Evolutionary conservation across 2,888 invertebrate species (phyloP).

Genomic region (Mesorhabditis belari): DNA sequence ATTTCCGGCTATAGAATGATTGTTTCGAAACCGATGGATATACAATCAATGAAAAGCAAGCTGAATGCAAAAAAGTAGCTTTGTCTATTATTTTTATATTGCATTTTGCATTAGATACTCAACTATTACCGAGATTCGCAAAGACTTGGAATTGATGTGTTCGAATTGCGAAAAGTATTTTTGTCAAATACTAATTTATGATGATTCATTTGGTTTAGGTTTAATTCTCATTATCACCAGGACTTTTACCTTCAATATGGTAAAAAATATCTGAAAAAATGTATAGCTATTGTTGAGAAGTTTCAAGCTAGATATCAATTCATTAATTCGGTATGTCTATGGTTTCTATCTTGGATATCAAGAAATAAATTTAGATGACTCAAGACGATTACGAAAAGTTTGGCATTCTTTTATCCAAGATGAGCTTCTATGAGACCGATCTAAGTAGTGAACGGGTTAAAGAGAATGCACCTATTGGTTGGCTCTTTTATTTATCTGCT

Average conservation of each 20-base stretch:
- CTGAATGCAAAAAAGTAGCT: slow-evolving; percentile 61
- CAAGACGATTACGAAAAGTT: too few species aligned
- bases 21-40: slow-evolving; percentile 79
- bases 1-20: slow-evolving; percentile 83
- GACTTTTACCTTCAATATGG: slow-evolving; percentile 29
- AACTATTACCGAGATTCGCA: slow-evolving; percentile 70
- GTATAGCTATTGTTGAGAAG: background rate
- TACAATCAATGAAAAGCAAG: slow-evolving; percentile 73
- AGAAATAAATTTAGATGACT: too few species aligned
- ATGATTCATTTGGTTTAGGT: background rate
- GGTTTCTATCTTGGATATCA: too few species aligned
- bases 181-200: too few species aligned
- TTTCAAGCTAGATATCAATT: background rate
- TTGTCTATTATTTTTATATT: background rate
- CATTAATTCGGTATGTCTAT: background rate
- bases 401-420: too few species aligned
- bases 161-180: slow-evolving; percentile 77
- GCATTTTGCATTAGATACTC: background rate
- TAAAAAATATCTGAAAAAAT: slow-evolving; percentile 8
- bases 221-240: slow-evolving; percentile 67
- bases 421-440: background rate
- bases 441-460: background rate
- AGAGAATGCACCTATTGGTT: background rate
- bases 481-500: too few species aligned
- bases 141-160: slow-evolving; percentile 90